Base-by-base conservation (phyloP, 2,888 invertebrate genomes). In the Sthenelais limicola region DNA sequence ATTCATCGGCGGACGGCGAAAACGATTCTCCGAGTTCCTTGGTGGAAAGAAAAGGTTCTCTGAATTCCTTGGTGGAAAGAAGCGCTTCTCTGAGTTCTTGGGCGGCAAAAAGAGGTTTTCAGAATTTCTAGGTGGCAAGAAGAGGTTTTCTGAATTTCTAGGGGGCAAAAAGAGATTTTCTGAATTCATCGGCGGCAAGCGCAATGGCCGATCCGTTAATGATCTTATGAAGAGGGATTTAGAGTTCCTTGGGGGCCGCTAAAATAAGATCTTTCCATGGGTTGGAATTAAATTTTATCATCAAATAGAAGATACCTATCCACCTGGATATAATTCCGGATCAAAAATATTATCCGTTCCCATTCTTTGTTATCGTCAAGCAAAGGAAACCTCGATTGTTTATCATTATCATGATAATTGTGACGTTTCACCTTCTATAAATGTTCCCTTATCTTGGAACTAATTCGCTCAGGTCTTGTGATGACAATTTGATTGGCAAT, bases 111-210 rank as follows among this genome's bases (percentile, higher is more conserved):
- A 75, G 62, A 43, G 75, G 24, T 75, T 75, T 66, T 73, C 73
- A n/a, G 75, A 75, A 43, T 75, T 73, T 26, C 71, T 75, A 12
- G 75, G 75, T 18, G 75, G 75, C 43, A 75, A 75, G 62, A 69
- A 70, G 52, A 48, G 73, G 24, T 70, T 69, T 32, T 47, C 54
- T 1, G 73, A 73, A 54, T 73, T 71, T 24, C 71, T 71, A n/a
- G 68, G 56, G 9, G 69, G 70, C 58, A 66, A 72, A 52, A 67
- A 74, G 32, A 51, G 67, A 21, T 73, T 52, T 21, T 71, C 74
- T 9, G 67, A 71, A 28, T 74, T 70, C 38, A 35, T 71, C 18
- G 70, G 70, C 12, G 71, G 71, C n/a, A 74, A 70, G 35, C 21
- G 49, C 18, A 51, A 52, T 18, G 33, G 28, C 21, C 43, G 30